Base-by-base conservation (phyloP, 2,888 invertebrate genomes). In the Doris montereyensis region DNA sequence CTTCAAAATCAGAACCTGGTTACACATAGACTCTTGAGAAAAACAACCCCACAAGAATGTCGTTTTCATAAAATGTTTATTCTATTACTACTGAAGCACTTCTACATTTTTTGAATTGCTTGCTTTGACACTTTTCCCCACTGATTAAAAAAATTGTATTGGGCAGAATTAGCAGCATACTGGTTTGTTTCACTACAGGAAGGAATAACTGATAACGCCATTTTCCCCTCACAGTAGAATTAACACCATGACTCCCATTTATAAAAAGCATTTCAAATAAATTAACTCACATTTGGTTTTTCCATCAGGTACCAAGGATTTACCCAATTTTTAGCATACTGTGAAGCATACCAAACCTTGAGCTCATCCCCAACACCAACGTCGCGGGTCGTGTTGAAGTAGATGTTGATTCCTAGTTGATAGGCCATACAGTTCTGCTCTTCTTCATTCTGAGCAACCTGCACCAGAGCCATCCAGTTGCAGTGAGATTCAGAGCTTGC, bases 381-480 rank as follows among this genome's bases (percentile, higher is more conserved):
- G 70, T 92, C 92, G 80, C 90, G 82, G 2, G 85, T 89, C 3
- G 87, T 85, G 82, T 85, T 87, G 85, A 88, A 90, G 85, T 83
- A 89, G 75, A 89, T 86, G 81, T 88, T 88, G 60, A 83, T 82
- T 24, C 87, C 89, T 82, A 93, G 93, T 89, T 94, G 94, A 87
- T 93, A 94, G 81, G 94, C 94, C 84, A 94, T 93, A 74, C 93
- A 90, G 89, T 94, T 94, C 87, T 93, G 93, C 81, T 93, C 92
- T 58, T 91, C 90, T 10, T 89, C 86, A 78, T 88, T 88, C 13
- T 87, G 87, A 0, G 94, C 94, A 17, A 93, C 89, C 5, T 90
- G 88, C 4, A 94, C 92, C 83, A 94, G 92, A 83, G 93, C 93
- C 93, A 94, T 92, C 94, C 94, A 94, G 86, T 93, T 94, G 85